phyloP scores from a whole-genome alignment of 1,140 invertebrate species.

The Heliothis subflexa region DNA sequence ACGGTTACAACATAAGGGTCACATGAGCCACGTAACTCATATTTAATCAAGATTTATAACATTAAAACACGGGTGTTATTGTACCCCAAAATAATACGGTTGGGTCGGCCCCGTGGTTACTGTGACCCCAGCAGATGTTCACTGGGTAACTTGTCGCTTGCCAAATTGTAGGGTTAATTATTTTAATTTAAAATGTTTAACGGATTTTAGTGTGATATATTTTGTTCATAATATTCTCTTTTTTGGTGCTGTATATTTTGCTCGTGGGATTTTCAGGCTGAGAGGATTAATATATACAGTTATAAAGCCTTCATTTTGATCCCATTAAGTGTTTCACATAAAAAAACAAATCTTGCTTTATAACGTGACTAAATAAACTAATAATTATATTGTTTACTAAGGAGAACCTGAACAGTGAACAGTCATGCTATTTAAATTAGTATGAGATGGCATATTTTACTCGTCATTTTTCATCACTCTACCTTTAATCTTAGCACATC shows the following conservation, averaged over 20 bases:
- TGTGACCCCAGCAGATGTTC: constrained; percentile 48
- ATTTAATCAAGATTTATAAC: constrained; percentile 72
- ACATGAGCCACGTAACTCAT: constrained; percentile 52
- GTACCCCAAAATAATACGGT: constrained; percentile 40
- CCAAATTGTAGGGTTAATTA: constrained; percentile 52
- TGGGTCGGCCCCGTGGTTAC: constrained; percentile 43
- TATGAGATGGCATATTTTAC: too few relatives aligned
- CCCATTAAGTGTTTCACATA: too few relatives aligned
- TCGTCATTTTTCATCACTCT: too few relatives aligned
- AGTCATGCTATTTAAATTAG: too few relatives aligned
- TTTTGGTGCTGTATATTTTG: not conserved
- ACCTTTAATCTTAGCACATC: too few relatives aligned
- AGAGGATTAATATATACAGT: not conserved
- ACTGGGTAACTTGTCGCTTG: constrained; percentile 42
- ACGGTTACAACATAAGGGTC: constrained; percentile 8
- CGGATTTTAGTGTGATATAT: constrained; percentile 1
- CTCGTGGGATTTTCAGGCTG: not conserved
- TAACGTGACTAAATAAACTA: too few relatives aligned
- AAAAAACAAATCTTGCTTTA: too few relatives aligned
- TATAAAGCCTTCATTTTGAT: too few relatives aligned
- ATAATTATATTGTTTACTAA: too few relatives aligned
- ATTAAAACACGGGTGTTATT: constrained; percentile 57
- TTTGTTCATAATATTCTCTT: not conserved
- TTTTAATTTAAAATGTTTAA: constrained; percentile 44
- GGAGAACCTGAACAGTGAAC: too few relatives aligned